Percentiles rank a stretch among this genome's conserved stretches.
Conservation (phyloP, 2,888 invertebrate species). For the Argyra leucocephala region DNA sequence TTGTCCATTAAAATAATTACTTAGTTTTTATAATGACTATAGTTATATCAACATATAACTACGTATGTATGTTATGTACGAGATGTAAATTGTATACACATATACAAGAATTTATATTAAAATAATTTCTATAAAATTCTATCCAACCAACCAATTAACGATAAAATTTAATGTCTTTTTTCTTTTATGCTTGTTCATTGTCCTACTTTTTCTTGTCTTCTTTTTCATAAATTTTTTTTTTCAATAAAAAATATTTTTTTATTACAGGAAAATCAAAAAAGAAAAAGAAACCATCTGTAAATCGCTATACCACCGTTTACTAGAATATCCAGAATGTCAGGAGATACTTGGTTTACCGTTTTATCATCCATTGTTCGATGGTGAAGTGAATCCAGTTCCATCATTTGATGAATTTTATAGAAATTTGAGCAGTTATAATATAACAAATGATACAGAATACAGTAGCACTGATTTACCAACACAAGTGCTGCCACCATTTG, state of each 20-base stretch:
- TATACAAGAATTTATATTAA: too few species aligned
- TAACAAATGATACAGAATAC: constrained; percentile 29
- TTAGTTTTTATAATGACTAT: too few species aligned
- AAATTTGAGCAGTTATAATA: constrained; percentile 31
- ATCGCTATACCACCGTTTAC: constrained; percentile 52
- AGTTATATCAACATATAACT: too few species aligned
- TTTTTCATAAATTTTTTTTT: neutral
- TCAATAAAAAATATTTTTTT: constrained; percentile 16
- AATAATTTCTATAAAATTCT: too few species aligned
- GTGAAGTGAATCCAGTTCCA: constrained; percentile 33
- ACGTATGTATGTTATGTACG: too few species aligned
- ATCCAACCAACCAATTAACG: neutral
- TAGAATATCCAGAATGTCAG: constrained; percentile 54
- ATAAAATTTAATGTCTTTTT: neutral
- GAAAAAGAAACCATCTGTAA: constrained; percentile 65
- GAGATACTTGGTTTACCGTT: constrained; percentile 46
- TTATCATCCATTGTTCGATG: constrained; percentile 43
- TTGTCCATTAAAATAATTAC: too few species aligned
- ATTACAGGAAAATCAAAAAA: constrained; percentile 61
- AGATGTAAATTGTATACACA: too few species aligned
- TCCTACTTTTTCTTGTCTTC: neutral
- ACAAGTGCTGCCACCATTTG: constrained; percentile 72
- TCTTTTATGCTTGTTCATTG: neutral
- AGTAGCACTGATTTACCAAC: constrained; percentile 38
- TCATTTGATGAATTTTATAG: constrained; percentile 38